Conservation (phyloP, 2,797 vertebrate species). For the Rhynchonycteris naso region DNA sequence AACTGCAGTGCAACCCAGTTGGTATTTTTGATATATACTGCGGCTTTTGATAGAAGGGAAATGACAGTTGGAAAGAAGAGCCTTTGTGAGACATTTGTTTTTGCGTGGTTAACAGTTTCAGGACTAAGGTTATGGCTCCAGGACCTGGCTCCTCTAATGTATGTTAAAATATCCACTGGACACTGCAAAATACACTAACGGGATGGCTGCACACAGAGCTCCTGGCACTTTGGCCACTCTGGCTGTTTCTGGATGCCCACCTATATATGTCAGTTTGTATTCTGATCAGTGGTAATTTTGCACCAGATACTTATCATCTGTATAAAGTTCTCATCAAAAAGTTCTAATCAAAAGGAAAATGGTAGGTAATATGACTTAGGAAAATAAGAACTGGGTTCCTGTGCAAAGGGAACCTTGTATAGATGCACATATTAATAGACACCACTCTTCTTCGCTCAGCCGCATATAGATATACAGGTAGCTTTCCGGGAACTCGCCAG, state of each 20-base stretch:
- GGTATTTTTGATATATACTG: slow-evolving; percentile 80
- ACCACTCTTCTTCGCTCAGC: not conserved
- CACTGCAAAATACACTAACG: not conserved
- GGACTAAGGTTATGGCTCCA: not conserved
- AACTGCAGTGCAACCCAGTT: slow-evolving; percentile 78
- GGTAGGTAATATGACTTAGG: not conserved
- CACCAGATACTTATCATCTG: not conserved
- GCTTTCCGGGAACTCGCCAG: not conserved
- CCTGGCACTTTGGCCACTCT: not conserved
- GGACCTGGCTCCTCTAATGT: not conserved
- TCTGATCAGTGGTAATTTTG: not conserved
- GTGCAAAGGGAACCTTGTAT: not conserved
- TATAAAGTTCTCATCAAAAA: not conserved
- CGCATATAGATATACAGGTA: not conserved
- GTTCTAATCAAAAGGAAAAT: not conserved
- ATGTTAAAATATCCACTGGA: not conserved
- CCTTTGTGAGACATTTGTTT: slow-evolving; percentile 9
- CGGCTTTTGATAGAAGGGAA: not conserved
- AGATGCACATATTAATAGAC: not conserved
- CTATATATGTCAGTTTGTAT: not conserved
- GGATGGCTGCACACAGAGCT: not conserved
- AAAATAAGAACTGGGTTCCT: not conserved
- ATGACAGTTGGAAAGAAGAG: not conserved
- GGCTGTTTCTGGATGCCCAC: not conserved
- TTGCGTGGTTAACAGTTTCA: not conserved